Percentiles rank a stretch among this genome's conserved stretches.
These are phyloP conservation scores for Anarsia innoxiella DNA, from an alignment of 2,888 invertebrate species.

Conservation along the genomic window DNA sequence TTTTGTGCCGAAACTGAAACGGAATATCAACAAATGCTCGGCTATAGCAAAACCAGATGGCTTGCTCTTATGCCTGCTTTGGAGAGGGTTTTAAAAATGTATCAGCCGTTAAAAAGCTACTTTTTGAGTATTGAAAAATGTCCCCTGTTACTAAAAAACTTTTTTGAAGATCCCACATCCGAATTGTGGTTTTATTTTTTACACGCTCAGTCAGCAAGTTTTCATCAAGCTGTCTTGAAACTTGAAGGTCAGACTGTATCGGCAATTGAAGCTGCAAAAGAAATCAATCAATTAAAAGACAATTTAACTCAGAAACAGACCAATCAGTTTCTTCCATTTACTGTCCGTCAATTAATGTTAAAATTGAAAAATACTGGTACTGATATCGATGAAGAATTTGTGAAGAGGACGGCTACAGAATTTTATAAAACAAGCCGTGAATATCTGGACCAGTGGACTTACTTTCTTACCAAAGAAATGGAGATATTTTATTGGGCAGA, in stretches of 20 bases:
- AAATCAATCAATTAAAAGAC: slow-evolving; percentile 23
- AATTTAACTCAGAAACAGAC: slow-evolving; percentile 23
- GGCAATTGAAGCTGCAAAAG: slow-evolving; percentile 22
- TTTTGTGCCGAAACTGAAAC: too few species aligned
- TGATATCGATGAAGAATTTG: slow-evolving; percentile 26
- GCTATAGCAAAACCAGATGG: too few species aligned
- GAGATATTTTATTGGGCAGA: too few species aligned
- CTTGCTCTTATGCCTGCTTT: too few species aligned
- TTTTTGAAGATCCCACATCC: slow-evolving; percentile 27
- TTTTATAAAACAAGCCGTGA: slow-evolving; percentile 29
- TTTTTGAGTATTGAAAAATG: slow-evolving; percentile 32
- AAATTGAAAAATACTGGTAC: slow-evolving; percentile 28
- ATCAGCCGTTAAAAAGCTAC: slow-evolving; percentile 28
- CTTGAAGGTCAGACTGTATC: slow-evolving; percentile 23
- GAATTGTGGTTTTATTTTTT: slow-evolving; percentile 28
- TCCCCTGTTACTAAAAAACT: slow-evolving; percentile 23
- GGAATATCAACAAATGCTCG: too few species aligned
- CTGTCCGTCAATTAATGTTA: slow-evolving; percentile 20
- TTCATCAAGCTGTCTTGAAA: slow-evolving; percentile 25
- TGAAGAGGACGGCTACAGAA: slow-evolving; percentile 23
- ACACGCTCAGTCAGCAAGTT: slow-evolving; percentile 21
- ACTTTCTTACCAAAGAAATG: slow-evolving; percentile 23
- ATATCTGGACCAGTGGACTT: slow-evolving; percentile 28
- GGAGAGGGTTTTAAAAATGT: too few species aligned
- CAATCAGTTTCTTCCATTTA: slow-evolving; percentile 25